Conservation (phyloP, 1,140 invertebrate species). For the Panagrolaimus sp. region DNA sequence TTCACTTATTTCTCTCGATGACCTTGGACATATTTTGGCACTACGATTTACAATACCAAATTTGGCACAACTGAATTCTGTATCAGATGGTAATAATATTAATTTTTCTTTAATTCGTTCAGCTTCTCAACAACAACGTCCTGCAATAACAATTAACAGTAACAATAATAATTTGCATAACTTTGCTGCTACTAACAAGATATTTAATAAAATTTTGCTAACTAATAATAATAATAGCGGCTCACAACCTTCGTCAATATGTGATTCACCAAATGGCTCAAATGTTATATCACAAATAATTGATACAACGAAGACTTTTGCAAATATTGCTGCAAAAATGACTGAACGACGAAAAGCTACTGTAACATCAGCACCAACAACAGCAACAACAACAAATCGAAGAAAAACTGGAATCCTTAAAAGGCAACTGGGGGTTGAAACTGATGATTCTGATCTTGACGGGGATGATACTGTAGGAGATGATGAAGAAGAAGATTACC, state of each 20-base stretch:
- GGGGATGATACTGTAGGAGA: no score
- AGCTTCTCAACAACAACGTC: background rate
- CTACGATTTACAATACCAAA: conserved; percentile 71
- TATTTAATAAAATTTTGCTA: background rate
- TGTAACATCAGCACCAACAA: no score
- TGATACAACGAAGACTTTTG: conserved; percentile 42
- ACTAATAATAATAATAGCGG: background rate
- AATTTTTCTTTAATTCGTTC: background rate
- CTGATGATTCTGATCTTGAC: background rate
- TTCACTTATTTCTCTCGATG: conserved; percentile 91
- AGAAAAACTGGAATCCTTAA: background rate
- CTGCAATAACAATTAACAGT: background rate
- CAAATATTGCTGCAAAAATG: conserved; percentile 39
- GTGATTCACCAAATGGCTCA: conserved; percentile 2
- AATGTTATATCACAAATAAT: conserved; percentile 23
- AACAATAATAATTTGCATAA: background rate
- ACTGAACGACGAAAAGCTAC: background rate
- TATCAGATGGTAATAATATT: conserved; percentile 8
- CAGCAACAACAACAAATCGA: no score
- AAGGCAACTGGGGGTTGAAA: background rate
- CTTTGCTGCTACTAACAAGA: background rate
- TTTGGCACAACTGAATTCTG: conserved; percentile 23
- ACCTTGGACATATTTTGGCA: conserved; percentile 91
- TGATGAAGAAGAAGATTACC: background rate
- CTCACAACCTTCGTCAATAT: background rate